Percentiles rank a stretch among this genome's conserved stretches.
These are phyloP conservation scores for Lichenostomus cassidix DNA, from an alignment of 2,113 vertebrate genomes.

Conservation along the genomic window DNA sequence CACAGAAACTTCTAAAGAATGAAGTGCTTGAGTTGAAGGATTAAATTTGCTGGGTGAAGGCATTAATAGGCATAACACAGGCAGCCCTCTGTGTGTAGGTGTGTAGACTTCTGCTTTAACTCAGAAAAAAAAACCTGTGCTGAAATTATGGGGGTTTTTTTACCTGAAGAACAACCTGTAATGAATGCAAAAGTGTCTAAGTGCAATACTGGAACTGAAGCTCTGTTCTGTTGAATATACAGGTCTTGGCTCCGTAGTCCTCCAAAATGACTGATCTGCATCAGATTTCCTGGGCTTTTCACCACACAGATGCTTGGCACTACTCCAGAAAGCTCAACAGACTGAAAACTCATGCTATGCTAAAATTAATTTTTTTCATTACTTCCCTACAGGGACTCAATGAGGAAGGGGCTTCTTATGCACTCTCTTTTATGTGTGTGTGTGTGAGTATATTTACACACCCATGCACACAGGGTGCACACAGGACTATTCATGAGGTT, in stretches of 20 bases:
- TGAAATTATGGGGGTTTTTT: neutral
- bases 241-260: neutral
- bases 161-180: neutral
- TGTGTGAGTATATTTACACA: fast-evolving
- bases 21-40: neutral
- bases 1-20: neutral
- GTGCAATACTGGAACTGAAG: neutral
- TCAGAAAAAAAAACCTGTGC: neutral
- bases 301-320: neutral
- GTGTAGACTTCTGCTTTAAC: neutral
- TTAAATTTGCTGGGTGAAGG: neutral
- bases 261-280: neutral
- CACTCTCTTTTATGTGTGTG: fast-evolving
- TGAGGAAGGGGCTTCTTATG: neutral
- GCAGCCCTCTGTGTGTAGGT: neutral
- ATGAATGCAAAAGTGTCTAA: neutral
- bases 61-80: neutral
- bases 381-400: neutral
- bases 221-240: neutral
- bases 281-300: neutral
- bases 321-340: neutral
- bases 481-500: neutral
- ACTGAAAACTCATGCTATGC: neutral
- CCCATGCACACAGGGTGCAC: too few species aligned
- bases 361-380: neutral